phyloP scores from a whole-genome alignment of 2,113 vertebrate species.

The Loxodonta africana region DNA sequence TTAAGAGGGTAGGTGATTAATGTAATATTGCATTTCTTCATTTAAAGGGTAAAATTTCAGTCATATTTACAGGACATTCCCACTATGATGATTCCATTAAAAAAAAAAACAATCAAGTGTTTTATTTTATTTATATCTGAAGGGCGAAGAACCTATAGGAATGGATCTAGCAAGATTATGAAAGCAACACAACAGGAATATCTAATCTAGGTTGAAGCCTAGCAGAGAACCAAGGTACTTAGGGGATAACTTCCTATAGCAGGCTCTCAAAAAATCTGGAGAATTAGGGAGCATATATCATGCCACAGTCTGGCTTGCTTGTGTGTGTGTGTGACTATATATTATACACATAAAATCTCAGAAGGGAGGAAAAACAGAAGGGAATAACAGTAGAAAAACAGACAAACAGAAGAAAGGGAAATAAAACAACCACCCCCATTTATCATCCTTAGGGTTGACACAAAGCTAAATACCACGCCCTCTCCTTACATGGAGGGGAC shows the following conservation, averaged over 20 bases:
- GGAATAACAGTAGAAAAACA: not conserved
- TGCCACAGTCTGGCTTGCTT: not conserved
- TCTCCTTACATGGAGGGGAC: not conserved
- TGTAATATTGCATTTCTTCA: not conserved
- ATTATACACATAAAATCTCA: not conserved
- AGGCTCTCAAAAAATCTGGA: not conserved
- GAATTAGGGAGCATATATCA: not conserved
- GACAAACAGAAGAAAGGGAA: not conserved
- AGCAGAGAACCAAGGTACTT: not conserved
- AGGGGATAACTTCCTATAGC: not conserved
- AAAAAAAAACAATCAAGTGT: not conserved
- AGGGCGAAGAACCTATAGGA: not conserved
- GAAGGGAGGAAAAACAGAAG: not conserved
- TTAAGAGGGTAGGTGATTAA: not conserved
- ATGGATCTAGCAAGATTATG: not conserved
- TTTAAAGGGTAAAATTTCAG: not conserved
- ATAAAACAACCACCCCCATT: not conserved
- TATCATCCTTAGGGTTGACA: not conserved
- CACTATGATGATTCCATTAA: not conserved
- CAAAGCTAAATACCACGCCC: not conserved
- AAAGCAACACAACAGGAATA: not conserved
- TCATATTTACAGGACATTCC: not conserved
- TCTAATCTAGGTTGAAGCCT: not conserved
- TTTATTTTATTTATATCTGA: not conserved
- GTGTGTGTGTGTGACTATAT: not conserved